Percentiles rank a stretch among this genome's conserved stretches.
Evolutionary conservation across 2,888 invertebrate species (phyloP).

Genomic region (Nasonia oneida): DNA sequence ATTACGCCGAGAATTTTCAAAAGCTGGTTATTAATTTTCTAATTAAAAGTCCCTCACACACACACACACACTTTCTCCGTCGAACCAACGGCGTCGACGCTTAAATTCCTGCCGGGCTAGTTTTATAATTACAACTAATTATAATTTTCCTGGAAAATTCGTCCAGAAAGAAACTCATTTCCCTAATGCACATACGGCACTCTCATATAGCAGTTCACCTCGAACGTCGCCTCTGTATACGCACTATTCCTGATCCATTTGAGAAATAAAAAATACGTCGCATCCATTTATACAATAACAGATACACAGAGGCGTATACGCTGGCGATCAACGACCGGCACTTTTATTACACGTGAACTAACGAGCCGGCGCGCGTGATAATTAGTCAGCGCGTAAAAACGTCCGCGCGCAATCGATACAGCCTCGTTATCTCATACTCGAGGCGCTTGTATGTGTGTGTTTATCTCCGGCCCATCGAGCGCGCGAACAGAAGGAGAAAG

Average conservation of each 20-base stretch:
- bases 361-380: constrained; percentile 39
- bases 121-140: too few species aligned
- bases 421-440: background rate
- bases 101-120: too few species aligned
- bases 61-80: too few species aligned
- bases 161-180: too few species aligned
- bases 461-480: background rate
- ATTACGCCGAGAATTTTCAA: too few species aligned
- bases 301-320: background rate
- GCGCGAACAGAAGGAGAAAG: background rate
- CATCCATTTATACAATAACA: background rate
- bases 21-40: too few species aligned
- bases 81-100: too few species aligned
- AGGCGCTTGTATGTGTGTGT: background rate
- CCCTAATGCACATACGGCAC: too few species aligned
- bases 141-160: too few species aligned
- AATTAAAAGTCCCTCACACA: too few species aligned
- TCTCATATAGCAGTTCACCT: too few species aligned
- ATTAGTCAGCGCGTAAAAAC: constrained; percentile 25
- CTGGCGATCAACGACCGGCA: constrained; percentile 1
- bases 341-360: constrained; percentile 43
- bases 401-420: background rate
- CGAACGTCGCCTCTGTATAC: too few species aligned
- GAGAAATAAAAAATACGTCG: background rate
- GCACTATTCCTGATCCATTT: background rate